These are phyloP conservation scores for Rachycentron canadum DNA, from an alignment of 2,797 vertebrate genomes.

Conservation along the genomic window DNA sequence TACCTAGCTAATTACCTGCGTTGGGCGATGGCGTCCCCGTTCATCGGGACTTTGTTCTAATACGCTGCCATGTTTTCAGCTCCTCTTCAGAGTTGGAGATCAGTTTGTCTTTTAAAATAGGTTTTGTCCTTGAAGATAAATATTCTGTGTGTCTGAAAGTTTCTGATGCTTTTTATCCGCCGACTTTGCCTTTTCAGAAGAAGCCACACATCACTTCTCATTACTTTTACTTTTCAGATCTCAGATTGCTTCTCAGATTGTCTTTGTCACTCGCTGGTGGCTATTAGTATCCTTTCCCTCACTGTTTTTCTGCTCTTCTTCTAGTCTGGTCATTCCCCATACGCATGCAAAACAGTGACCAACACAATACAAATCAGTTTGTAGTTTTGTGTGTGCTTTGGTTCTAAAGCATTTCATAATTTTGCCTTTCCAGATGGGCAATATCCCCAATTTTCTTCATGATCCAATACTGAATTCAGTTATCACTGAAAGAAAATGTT, in stretches of 20 bases:
- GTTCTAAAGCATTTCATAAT: background rate
- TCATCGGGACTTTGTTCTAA: background rate
- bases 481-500: background rate
- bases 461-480: background rate
- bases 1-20: background rate
- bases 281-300: background rate
- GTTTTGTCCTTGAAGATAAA: conserved; percentile 12
- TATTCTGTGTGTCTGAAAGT: background rate
- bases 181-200: conserved; percentile 6
- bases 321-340: background rate
- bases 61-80: background rate
- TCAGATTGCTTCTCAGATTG: conserved; percentile 20
- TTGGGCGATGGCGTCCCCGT: background rate
- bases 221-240: conserved; percentile 33
- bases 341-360: background rate
- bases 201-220: conserved; percentile 28
- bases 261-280: conserved; percentile 35
- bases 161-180: background rate
- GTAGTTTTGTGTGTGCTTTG: background rate
- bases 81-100: background rate
- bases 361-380: too few species aligned
- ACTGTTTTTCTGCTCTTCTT: background rate
- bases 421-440: background rate
- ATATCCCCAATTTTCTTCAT: background rate
- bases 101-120: background rate